Base-by-base conservation (phyloP, 2,113 vertebrate species). In the Nesoenas mayeri region DNA sequence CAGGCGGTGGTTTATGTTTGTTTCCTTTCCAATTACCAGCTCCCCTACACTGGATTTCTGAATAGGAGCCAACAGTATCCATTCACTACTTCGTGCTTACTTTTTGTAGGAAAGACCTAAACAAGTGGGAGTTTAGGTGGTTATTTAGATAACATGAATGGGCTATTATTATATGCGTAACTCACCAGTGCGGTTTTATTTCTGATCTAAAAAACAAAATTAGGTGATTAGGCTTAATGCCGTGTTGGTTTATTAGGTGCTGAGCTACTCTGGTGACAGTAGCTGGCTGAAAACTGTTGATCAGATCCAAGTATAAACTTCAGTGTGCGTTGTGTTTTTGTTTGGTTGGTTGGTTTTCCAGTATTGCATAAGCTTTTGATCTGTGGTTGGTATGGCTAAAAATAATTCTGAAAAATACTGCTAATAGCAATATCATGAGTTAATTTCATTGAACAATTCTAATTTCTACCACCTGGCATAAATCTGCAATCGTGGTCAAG, bases 1-100 rank as follows among this genome's bases (percentile, higher is more conserved):
- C 5, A 26, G 36, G 5, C 0, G 1, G 25, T 42, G 15, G 17
- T 48, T 29, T 28, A 1, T 6, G 13, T 12, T 36, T 69, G 21
- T 29, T 71, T 9, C 1, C 20, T 61, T 66, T 31, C 20, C 34
- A 28, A 1, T 24, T 11, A 13, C 29, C 9, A 21, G 6, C 31
- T 89, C 5, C 16, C 7, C 31, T 54, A 0, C 3, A 1, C 26
- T 20, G 60, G 16, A 12, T 47, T 58, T n/a, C 54, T 58, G n/a
- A 65, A 25, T 8, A 42, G 26, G 38, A 50, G 28, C 24, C 44
- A 38, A 18, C 2, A 17, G 38, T 18, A 42, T 42, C 36, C 19
- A 7, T 25, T 64, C 12, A 10, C 31, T 65, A 7, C n/a, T 42
- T 64, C 9, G 19, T 32, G 28, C 10, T 40, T 47, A 5, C 8